A percentile compares a stretch with the other conserved stretches of the same genome.
Evolutionary conservation across 30 jellyfish, hydroid and myxozoan species (phyloP).

Genomic region (Aurelia sp.): DNA sequence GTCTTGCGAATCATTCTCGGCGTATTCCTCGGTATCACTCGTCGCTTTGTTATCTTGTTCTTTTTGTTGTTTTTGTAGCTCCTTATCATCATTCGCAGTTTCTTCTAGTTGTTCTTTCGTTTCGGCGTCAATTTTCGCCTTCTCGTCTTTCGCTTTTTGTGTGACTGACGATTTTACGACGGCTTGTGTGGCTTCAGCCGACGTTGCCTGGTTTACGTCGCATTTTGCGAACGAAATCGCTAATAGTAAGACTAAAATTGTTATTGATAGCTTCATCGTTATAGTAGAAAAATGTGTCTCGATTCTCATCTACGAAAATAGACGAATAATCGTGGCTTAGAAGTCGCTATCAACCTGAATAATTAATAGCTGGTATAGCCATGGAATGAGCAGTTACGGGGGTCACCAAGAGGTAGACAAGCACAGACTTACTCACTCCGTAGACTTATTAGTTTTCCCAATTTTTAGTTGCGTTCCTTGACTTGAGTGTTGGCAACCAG

Average conservation of each 20-base stretch:
- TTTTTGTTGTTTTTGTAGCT: conserved; percentile 37
- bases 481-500: too few species aligned
- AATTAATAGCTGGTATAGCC: too few species aligned
- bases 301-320: not conserved
- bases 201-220: conserved; percentile 8
- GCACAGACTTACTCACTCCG: too few species aligned
- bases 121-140: conserved; percentile 62
- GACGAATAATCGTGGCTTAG: not conserved
- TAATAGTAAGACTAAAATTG: conserved; percentile 1
- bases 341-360: too few species aligned
- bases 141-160: conserved; percentile 21
- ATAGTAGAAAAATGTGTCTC: not conserved
- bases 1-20: conserved; percentile 6
- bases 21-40: conserved; percentile 17
- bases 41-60: conserved; percentile 22
- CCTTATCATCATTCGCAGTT: conserved; percentile 57
- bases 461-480: too few species aligned
- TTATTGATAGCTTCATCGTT: conserved; percentile 9
- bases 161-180: conserved; percentile 40
- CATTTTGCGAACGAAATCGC: conserved; percentile 23
- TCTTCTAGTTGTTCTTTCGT: conserved; percentile 82
- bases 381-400: too few species aligned
- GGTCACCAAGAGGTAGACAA: too few species aligned
- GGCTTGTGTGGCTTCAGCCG: conserved; percentile 14
- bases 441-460: too few species aligned